Conservation (phyloP, 2,888 invertebrate genomes). For the Melolontha melolontha region DNA sequence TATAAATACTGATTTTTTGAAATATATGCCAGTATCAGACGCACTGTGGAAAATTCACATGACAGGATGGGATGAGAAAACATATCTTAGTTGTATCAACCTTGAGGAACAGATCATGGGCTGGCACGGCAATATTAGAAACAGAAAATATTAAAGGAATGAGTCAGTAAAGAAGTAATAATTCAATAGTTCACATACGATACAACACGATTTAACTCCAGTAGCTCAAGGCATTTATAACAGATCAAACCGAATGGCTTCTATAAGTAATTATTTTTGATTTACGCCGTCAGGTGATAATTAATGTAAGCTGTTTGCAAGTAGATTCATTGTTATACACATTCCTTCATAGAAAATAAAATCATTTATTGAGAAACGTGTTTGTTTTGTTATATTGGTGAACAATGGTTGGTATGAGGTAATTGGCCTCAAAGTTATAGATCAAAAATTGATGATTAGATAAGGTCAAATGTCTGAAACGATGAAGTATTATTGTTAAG, state of each 20-base stretch:
- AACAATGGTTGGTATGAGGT: conserved; percentile 16
- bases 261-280: conserved; percentile 11
- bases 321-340: conserved; percentile 14
- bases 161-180: too few species aligned
- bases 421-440: conserved; percentile 2
- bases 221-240: background rate
- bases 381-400: conserved; percentile 14
- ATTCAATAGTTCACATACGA: conserved; percentile 1
- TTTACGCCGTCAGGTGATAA: conserved; percentile 16
- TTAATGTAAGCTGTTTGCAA: background rate
- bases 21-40: conserved; percentile 52
- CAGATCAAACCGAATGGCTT: background rate
- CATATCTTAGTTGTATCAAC: conserved; percentile 51
- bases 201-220: conserved; percentile 7
- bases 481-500: conserved; percentile 8
- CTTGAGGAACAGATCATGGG: conserved; percentile 43
- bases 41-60: conserved; percentile 56
- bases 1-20: conserved; percentile 49
- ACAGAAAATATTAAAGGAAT: background rate
- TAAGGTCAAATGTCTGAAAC: background rate
- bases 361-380: background rate
- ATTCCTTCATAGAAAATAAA: conserved; percentile 14
- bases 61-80: conserved; percentile 50
- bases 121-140: conserved; percentile 29
- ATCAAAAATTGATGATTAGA: background rate